Conservation (phyloP, 2,888 invertebrate genomes). For the Parnassius apollo region DNA sequence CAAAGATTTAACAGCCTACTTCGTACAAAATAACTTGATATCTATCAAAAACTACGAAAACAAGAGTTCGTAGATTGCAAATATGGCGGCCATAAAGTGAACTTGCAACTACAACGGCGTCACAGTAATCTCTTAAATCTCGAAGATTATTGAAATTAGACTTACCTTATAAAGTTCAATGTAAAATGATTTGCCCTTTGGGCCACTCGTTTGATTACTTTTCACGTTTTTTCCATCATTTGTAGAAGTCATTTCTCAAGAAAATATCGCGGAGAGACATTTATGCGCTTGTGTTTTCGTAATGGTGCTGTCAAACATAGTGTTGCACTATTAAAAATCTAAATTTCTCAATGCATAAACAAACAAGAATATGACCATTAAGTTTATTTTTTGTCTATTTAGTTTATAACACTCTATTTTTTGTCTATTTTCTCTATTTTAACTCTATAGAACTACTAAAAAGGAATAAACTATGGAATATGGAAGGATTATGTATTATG, state of each 20-base stretch:
- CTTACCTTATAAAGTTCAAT: slow-evolving; percentile 78
- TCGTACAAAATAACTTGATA: slow-evolving; percentile 21
- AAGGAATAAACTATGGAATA: no score
- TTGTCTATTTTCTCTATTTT: no score
- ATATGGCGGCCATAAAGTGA: slow-evolving; percentile 76
- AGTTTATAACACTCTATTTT: no score
- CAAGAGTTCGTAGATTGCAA: slow-evolving; percentile 70
- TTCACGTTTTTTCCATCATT: slow-evolving; percentile 80
- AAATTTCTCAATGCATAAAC: no score
- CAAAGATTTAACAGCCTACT: slow-evolving; percentile 4
- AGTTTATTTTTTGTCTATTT: no score
- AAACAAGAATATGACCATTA: no score
- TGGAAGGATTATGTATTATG: no score
- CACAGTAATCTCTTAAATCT: slow-evolving; percentile 45
- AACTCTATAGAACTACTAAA: no score
- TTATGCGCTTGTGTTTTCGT: slow-evolving; percentile 81
- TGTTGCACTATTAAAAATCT: slow-evolving; percentile 43
- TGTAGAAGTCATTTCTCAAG: slow-evolving; percentile 81
- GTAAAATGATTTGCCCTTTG: slow-evolving; percentile 74
- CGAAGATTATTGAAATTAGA: slow-evolving; percentile 47
- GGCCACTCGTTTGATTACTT: slow-evolving; percentile 72
- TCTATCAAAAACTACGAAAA: slow-evolving; percentile 61
- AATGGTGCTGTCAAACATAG: slow-evolving; percentile 75
- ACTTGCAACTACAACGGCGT: slow-evolving; percentile 72
- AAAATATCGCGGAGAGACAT: slow-evolving; percentile 81